phyloP scores from a whole-genome alignment of 2,797 vertebrate species.

The Nothura maculosa region DNA sequence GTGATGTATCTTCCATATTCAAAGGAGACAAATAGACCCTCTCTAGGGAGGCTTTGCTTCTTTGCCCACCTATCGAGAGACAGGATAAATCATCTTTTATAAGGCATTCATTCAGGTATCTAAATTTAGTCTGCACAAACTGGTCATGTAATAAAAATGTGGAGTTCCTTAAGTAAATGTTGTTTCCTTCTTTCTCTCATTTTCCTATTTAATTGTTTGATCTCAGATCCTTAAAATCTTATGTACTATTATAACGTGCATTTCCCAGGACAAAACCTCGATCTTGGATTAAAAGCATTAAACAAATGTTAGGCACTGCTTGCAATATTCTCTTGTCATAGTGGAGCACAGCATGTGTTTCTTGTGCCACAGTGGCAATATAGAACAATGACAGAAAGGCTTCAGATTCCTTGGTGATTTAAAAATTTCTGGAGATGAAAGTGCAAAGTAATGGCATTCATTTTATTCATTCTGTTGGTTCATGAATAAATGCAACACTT shows the following conservation, averaged over 20 bases:
- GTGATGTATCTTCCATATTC: neutral
- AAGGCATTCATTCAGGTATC: neutral
- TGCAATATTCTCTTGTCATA: neutral
- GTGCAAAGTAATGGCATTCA: neutral
- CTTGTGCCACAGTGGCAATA: neutral
- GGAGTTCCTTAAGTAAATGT: neutral
- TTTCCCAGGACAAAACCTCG: neutral
- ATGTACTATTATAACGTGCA: fast-evolving
- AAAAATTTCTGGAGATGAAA: neutral
- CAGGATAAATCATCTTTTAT: neutral
- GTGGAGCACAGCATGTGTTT: neutral
- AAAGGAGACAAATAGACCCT: neutral
- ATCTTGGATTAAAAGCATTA: neutral
- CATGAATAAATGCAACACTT: constrained; percentile 12
- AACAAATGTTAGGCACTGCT: neutral
- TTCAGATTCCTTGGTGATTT: neutral
- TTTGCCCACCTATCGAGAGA: neutral
- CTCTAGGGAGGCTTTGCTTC: fast-evolving
- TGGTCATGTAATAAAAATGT: neutral
- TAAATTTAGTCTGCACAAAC: neutral
- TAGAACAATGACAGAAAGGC: neutral
- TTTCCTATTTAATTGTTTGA: neutral
- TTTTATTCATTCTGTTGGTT: neutral
- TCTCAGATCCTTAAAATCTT: neutral
- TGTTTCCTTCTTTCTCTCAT: neutral